phyloP scores from a whole-genome alignment of 1,140 invertebrate species.

The Mycetomoellerius zeteki region DNA sequence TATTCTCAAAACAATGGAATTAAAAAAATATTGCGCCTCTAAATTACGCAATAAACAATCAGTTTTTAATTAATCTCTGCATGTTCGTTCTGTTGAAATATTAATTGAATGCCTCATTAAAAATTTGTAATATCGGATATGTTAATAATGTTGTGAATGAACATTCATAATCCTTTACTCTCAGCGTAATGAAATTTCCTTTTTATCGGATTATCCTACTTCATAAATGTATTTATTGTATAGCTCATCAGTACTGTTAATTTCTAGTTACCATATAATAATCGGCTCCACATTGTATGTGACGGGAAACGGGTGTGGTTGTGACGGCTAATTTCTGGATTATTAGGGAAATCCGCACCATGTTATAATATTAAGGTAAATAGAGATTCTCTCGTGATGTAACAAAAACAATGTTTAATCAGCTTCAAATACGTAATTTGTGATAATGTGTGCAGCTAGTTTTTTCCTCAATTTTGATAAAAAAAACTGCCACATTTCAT shows the following conservation, averaged over 20 bases:
- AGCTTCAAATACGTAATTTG: not conserved
- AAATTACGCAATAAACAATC: not conserved
- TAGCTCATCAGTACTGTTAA: slow-evolving; percentile 20
- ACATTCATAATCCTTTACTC: slow-evolving; percentile 10
- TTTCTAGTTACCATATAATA: slow-evolving; percentile 66
- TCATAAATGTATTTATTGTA: slow-evolving; percentile 27
- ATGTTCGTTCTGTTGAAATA: not conserved
- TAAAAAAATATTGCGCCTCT: not conserved
- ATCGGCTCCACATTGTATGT: slow-evolving; percentile 64
- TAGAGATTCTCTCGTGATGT: slow-evolving; percentile 36
- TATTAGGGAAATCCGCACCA: slow-evolving; percentile 46
- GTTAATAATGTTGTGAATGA: slow-evolving; percentile 7
- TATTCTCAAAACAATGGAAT: not conserved
- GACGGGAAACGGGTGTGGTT: slow-evolving; percentile 71
- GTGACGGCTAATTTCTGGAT: slow-evolving; percentile 73
- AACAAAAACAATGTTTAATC: slow-evolving; percentile 46
- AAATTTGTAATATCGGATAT: slow-evolving; percentile 8
- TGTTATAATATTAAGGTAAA: slow-evolving; percentile 9
- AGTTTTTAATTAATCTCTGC: not conserved
- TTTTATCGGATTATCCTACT: slow-evolving; percentile 23
- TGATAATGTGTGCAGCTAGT: not conserved
- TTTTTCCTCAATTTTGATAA: not conserved
- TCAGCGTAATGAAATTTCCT: slow-evolving; percentile 20
- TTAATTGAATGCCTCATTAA: not conserved
- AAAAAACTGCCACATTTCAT: not conserved